phyloP scores from a whole-genome alignment of 2,113 vertebrate species.

The Rhynchopsitta pachyrhyncha region DNA sequence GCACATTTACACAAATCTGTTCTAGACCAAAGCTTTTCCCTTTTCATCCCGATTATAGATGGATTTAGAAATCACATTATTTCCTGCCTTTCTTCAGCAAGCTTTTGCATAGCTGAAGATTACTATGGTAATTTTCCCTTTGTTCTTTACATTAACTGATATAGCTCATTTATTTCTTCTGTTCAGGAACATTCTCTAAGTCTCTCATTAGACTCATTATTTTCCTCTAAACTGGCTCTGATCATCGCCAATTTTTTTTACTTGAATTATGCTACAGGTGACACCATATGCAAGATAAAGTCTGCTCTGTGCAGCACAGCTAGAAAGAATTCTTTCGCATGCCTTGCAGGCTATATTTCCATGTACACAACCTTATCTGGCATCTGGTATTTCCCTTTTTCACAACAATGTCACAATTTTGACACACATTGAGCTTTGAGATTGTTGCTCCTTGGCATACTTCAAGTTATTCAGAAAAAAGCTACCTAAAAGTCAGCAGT shows the following conservation, averaged over 20 bases:
- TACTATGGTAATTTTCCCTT: neutral
- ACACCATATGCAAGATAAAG: neutral
- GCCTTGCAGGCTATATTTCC: neutral
- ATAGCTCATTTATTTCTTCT: neutral
- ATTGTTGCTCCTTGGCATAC: neutral
- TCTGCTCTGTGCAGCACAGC: neutral
- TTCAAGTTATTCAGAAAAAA: neutral
- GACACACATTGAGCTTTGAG: neutral
- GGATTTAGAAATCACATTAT: neutral
- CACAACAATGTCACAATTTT: neutral
- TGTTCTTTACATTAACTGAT: neutral
- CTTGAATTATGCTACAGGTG: neutral
- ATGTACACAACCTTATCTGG: fast-evolving
- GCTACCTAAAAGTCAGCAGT: neutral
- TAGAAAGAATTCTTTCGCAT: neutral
- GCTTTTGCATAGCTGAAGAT: neutral
- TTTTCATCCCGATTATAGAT: neutral
- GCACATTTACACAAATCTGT: neutral
- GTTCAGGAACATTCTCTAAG: neutral
- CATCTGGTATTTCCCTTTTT: neutral
- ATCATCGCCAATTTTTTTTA: neutral
- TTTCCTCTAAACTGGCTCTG: neutral
- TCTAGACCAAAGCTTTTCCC: neutral
- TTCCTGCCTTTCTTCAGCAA: neutral
- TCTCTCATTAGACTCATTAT: neutral